phyloP scores from a whole-genome alignment of 2,113 vertebrate genomes.

The Lagopus muta region DNA sequence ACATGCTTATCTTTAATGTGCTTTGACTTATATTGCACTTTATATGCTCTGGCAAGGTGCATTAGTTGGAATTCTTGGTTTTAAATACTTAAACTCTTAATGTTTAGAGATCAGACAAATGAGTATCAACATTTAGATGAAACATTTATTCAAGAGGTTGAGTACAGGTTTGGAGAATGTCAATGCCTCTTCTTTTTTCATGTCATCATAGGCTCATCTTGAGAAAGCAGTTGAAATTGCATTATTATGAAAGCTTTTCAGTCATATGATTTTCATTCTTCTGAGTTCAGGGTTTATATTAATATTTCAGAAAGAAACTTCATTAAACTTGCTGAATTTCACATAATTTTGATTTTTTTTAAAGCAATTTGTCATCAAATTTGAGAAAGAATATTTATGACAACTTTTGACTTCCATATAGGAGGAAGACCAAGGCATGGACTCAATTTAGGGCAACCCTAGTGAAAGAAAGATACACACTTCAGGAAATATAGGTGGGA shows the following conservation, averaged over 20 bases:
- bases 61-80: neutral
- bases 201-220: constrained; percentile 4
- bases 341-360: neutral
- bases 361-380: neutral
- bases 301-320: constrained; percentile 6
- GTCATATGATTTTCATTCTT: neutral
- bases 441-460: neutral
- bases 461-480: neutral
- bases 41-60: neutral
- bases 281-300: neutral
- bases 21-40: constrained; percentile 18
- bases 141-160: constrained; percentile 4
- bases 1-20: neutral
- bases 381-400: neutral
- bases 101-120: neutral
- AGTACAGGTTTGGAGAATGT: constrained; percentile 3
- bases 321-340: neutral
- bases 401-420: neutral
- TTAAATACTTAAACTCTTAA: constrained; percentile 1
- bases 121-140: neutral
- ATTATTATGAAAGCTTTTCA: neutral
- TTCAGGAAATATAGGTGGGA: neutral
- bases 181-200: neutral
- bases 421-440: neutral
- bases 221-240: neutral